Base-by-base conservation (phyloP, 2,888 invertebrate genomes). In the Brenthis daphne region DNA sequence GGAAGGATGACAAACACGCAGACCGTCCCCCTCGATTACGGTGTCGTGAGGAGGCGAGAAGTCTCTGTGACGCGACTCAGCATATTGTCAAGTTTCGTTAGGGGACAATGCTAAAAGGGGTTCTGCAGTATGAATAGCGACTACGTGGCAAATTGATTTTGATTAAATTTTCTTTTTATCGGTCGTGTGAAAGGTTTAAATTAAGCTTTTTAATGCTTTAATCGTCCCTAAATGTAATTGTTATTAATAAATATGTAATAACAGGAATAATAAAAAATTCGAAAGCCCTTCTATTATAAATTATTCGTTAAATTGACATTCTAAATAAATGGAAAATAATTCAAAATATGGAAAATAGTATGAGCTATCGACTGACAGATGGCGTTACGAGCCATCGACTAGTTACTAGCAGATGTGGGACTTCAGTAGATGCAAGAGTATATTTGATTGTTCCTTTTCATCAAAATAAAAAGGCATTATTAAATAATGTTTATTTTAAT, bases 11-110 rank as follows among this genome's bases (percentile, higher is more conserved):
- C 89, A 90, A 90, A 87, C 79, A 85, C 79, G 77, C 73, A 71
- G 80, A 81, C 76, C 89, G 84, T 88, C 92, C 92, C 92, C 92
- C 81, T 80, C 88, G 85, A 90, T 92, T 91, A 90, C 81, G 79
- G 81, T 80, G 82, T 86, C 71, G 67, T 82, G 83, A 81, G 78
- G 80, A 85, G 85, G 87, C 86, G 87, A 86, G 83, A 89, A 90
- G 89, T 87, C 86, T 81, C 83, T 79, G 84, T 84, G 85, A 83
- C 83, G 85, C 84, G 82, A 88, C 78, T 89, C 90, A 88, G 90
- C 92, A 90, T 90, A 91, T 91, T 90, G 90, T 86, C 81, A 78
- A 79, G 77, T 79, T 77, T 55, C 48, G 75, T 75, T 76, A 81
- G 82, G 82, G 83, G 79, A 80, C 79, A 77, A 74, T 77, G 77